Evolutionary conservation across 2,797 vertebrate species (phyloP).

Genomic region (Lagorchestes hirsutus): DNA sequence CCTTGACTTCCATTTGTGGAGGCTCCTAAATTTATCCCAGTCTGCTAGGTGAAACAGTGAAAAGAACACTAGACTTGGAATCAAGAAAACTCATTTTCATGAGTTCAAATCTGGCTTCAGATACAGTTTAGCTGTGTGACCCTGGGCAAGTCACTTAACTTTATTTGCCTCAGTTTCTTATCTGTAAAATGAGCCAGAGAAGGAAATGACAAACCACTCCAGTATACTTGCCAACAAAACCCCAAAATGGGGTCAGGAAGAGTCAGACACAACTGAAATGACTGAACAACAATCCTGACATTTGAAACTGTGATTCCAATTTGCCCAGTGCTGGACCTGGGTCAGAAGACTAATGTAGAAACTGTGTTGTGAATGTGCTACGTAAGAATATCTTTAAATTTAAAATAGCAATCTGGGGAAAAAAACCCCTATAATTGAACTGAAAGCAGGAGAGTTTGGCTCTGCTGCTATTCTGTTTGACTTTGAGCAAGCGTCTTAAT

Average conservation of each 20-base stretch:
- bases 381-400: constrained; percentile 27
- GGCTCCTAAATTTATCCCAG: background rate
- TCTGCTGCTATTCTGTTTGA: background rate
- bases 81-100: background rate
- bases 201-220: background rate
- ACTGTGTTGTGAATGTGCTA: background rate
- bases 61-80: background rate
- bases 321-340: background rate
- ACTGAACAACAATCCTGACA: background rate
- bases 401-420: background rate
- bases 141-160: background rate
- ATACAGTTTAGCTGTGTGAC: background rate
- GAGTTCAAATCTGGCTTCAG: background rate
- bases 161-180: background rate
- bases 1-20: background rate
- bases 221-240: background rate
- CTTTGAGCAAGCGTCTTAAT: background rate
- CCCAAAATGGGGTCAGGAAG: background rate
- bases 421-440: constrained; percentile 12
- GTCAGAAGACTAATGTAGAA: background rate
- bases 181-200: background rate
- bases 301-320: background rate
- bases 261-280: background rate
- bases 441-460: constrained; percentile 42
- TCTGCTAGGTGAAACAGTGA: background rate